Evolutionary conservation across 1,140 invertebrate genomes (phyloP), one percentile per base, ranked within the genome.

Genomic region (Drosophila ananassae): DNA sequence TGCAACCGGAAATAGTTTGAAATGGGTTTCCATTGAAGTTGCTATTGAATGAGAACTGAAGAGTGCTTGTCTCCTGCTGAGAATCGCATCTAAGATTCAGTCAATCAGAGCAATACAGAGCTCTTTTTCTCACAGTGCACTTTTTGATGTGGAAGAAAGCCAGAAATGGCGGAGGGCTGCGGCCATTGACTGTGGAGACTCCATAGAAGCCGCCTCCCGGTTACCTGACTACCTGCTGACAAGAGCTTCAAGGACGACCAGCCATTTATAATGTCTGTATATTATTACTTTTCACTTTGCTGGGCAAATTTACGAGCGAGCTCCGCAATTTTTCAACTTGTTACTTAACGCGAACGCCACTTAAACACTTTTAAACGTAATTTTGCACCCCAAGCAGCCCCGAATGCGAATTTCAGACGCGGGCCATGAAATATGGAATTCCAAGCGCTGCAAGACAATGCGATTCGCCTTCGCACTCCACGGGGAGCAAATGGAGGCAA

Each of bases 291-390:
- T 85, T 67, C 77, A 85, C 74, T 83, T 84, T 84, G 52, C 51
- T 34, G 64, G 79, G 73, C 75, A 73, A 82, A 87, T 87, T 87
- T 87, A 87, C 66, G 82, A 89, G 83, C 64, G 55, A 52, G 59
- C 64, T 57, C 50, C 21, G 82, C 83, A 87, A 87, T 87, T 87
- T 87, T 68, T 87, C 83, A 87, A 87, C 82, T 87, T 87, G 83
- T 89, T 87, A 87, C 82, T 89, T 87, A 87, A 61, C 81, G 69
- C 73, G 54, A 77, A 61, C 72, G 60, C 60, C 71, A 73, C 69
- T 85, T 77, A 77, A 82, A 67, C 74, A 87, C 75, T 72, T 78
- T 81, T 78, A 72, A 73, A 66, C 60, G 74, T 55, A 81, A 72
- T 82, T 67, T 44, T 21, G 24, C 48, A 32, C 54, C 37, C 41